Base-by-base conservation (phyloP, 2,113 vertebrate genomes). In the Tauraco erythrolophus region DNA sequence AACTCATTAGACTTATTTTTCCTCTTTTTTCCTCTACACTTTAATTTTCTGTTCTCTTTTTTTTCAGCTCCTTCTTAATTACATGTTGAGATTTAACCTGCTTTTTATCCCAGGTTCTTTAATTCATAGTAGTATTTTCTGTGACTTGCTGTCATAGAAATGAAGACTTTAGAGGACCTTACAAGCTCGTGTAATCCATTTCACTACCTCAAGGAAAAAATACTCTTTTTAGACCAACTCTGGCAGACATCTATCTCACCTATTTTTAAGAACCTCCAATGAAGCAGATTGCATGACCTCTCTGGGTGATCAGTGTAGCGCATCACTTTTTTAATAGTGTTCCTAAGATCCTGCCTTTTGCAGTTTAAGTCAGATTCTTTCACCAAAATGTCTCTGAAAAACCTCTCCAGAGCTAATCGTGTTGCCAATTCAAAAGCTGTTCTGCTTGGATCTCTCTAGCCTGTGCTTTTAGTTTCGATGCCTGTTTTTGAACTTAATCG, bases 61-160 rank as follows among this genome's bases (percentile, higher is more conserved):
- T 65, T 39, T 28, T 31, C 19, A 25, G 3, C 18, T 68, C n/a
- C 22, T 78, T 76, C 56, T 80, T 95, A 75, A 86, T 88, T 70
- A 33, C 33, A n/a, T 31, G 22, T 88, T 77, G 82, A 93, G 31
- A 39, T 70, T 75, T 88, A 80, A 19, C 50, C 30, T 74, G 16
- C 10, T 79, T 96, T 92, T 91, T 89, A 78, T 92, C 39, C 76
- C 0, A 2, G 33, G 39, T 54, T 94, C 82, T 92, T 92, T 86
- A 95, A 75, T 94, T 88, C 76, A 33, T 56, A 57, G 58, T 84
- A 93, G 80, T 96, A 94, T 96, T 93, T 97, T 97, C 89, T 96
- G 65, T 88, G 92, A 81, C 92, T 91, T 69, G 65, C 94, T 97
- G 94, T 89, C 94, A 93, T 95, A 96, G 96, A 96, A 97, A 94